Percentiles rank a stretch among this genome's conserved stretches.
These are phyloP conservation scores for Myzus persicae DNA, from an alignment of 1,140 invertebrate species.

Conservation along the genomic window DNA sequence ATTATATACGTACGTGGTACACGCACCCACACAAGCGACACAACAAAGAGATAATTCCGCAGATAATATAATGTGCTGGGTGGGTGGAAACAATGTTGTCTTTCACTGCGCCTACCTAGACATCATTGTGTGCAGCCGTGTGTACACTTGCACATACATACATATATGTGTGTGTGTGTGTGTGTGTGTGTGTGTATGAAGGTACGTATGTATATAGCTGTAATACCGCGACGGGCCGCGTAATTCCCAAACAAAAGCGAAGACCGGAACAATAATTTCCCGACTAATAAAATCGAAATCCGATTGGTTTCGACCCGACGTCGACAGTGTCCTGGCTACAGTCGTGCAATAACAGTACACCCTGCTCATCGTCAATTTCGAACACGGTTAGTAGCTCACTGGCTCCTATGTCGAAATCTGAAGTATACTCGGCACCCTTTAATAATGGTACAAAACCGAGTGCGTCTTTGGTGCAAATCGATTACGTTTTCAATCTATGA, in stretches of 20 bases:
- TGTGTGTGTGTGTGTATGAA: too few relatives aligned
- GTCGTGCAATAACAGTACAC: neutral
- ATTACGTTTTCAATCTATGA: neutral
- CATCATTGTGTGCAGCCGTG: neutral
- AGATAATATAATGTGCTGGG: neutral
- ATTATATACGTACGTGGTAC: neutral
- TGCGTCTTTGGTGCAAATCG: neutral
- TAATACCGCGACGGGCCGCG: neutral
- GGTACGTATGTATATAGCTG: neutral
- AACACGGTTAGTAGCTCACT: neutral
- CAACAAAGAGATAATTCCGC: neutral
- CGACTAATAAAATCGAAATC: conserved; percentile 1
- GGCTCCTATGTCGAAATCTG: too few relatives aligned
- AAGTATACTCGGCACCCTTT: neutral
- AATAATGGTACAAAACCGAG: neutral
- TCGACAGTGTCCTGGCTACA: neutral
- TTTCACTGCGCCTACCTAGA: neutral
- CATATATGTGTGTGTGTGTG: too few relatives aligned
- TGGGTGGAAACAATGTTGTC: neutral
- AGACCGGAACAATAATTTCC: neutral
- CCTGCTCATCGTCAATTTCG: neutral
- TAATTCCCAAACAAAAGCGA: conserved; percentile 8
- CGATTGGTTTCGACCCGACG: neutral
- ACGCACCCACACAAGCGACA: neutral
- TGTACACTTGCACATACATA: neutral